Conservation (phyloP, 2,888 invertebrate species). For the Sussaba pulchella region DNA sequence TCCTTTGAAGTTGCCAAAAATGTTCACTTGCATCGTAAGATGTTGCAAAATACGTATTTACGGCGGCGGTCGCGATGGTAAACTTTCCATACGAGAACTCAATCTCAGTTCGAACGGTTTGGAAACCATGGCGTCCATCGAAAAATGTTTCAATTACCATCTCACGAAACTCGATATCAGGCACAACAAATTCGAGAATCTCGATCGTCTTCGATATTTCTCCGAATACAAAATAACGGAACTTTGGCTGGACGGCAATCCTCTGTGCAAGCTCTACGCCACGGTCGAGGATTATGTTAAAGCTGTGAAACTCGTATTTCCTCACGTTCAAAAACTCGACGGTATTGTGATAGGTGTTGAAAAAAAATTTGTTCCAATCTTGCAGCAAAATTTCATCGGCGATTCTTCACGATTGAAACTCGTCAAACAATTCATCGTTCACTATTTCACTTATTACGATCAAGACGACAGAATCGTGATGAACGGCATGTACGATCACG, state of each 20-base stretch:
- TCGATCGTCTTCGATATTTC: slow-evolving; percentile 77
- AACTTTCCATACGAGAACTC: slow-evolving; percentile 78
- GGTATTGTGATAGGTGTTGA: slow-evolving; percentile 78
- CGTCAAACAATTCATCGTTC: slow-evolving; percentile 80
- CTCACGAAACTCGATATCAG: slow-evolving; percentile 79
- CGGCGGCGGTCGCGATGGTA: slow-evolving; percentile 69
- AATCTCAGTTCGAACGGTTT: slow-evolving; percentile 77
- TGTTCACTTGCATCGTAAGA: slow-evolving; percentile 76
- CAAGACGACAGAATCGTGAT: slow-evolving; percentile 80
- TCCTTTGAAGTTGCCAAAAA: slow-evolving; percentile 76
- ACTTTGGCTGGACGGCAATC: slow-evolving; percentile 82
- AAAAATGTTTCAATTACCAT: slow-evolving; percentile 78
- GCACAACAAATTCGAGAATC: slow-evolving; percentile 76
- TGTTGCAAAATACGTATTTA: slow-evolving; percentile 72
- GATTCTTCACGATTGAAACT: slow-evolving; percentile 74
- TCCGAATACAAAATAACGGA: slow-evolving; percentile 80
- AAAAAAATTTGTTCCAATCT: slow-evolving; percentile 72
- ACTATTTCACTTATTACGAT: slow-evolving; percentile 81
- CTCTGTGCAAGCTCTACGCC: slow-evolving; percentile 76
- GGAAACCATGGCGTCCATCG: slow-evolving; percentile 71
- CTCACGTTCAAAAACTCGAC: slow-evolving; percentile 79
- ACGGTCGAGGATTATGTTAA: slow-evolving; percentile 77
- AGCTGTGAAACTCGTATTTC: slow-evolving; percentile 77
- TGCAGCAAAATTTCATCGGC: slow-evolving; percentile 75
- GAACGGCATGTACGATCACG: slow-evolving; percentile 80